Conservation (phyloP, 2,797 vertebrate genomes). For the Myripristis murdjan region DNA sequence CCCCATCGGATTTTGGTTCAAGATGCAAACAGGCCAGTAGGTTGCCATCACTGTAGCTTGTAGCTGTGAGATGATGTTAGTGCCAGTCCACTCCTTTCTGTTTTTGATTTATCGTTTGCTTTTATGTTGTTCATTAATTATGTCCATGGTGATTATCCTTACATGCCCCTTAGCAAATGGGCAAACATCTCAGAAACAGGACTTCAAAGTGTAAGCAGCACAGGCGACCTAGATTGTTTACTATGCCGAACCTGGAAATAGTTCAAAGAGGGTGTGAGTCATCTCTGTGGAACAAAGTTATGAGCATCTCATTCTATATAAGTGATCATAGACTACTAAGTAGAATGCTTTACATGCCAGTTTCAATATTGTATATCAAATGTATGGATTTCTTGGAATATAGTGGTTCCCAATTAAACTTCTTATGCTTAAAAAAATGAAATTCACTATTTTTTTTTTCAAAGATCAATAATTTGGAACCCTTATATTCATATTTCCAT, state of each 20-base stretch:
- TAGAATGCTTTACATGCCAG: conserved; percentile 73
- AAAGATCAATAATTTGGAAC: conserved; percentile 12
- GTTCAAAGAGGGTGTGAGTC: conserved; percentile 96
- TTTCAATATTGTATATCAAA: conserved; percentile 61
- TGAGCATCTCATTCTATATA: conserved; percentile 61
- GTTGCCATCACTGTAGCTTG: conserved; percentile 90
- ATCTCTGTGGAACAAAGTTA: conserved; percentile 73
- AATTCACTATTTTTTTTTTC: neutral
- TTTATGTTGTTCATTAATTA: conserved; percentile 91
- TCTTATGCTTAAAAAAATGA: neutral
- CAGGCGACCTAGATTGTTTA: conserved; percentile 95
- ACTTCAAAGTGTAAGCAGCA: conserved; percentile 97
- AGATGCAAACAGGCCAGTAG: conserved; percentile 94
- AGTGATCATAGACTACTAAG: conserved; percentile 61
- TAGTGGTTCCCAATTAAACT: neutral
- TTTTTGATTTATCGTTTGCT: conserved; percentile 69
- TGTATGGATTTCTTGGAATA: conserved; percentile 69
- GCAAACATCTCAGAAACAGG: conserved; percentile 98
- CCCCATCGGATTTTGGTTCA: conserved; percentile 81
- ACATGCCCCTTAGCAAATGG: conserved; percentile 93
- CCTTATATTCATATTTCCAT: conserved; percentile 65
- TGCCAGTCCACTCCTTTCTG: conserved; percentile 91
- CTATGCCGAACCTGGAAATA: conserved; percentile 99
- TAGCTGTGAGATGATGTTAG: conserved; percentile 92
- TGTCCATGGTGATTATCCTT: conserved; percentile 95